Conservation (phyloP, 2,113 vertebrate species). For the Lamprotornis superbus region DNA sequence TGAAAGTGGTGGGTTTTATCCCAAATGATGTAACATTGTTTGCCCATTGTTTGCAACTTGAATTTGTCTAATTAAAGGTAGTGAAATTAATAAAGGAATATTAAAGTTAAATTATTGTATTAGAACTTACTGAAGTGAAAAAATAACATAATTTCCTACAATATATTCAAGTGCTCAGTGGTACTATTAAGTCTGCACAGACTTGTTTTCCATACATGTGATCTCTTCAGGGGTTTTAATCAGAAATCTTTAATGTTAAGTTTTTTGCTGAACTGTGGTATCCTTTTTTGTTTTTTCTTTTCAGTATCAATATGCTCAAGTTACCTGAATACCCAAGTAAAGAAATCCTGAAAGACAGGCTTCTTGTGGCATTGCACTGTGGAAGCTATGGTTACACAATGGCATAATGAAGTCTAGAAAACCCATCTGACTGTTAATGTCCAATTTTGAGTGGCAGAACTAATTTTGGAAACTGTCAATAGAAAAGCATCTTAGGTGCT, state of each 20-base stretch:
- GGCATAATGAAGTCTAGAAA: conserved; percentile 77
- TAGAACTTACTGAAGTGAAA: conserved; percentile 17
- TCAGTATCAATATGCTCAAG: conserved; percentile 99
- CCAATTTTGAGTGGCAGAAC: conserved; percentile 57
- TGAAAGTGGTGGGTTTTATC: not conserved
- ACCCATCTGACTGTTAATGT: conserved; percentile 37
- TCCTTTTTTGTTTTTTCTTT: not conserved
- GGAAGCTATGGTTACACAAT: conserved; percentile 99
- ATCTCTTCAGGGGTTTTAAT: conserved; percentile 24
- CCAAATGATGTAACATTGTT: not conserved
- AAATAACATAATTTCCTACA: not conserved
- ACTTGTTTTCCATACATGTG: not conserved
- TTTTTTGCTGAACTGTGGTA: conserved; percentile 26
- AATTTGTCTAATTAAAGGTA: conserved; percentile 5
- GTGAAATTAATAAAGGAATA: not conserved
- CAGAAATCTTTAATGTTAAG: not conserved
- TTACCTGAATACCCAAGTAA: conserved; percentile 96
- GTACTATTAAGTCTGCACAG: not conserved
- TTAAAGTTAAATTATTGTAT: not conserved
- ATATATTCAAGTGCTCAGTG: not conserved
- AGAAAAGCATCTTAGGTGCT: conserved; percentile 27
- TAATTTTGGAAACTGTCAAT: conserved; percentile 58
- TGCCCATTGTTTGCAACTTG: not conserved
- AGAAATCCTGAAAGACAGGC: conserved; percentile 91
- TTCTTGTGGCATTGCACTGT: conserved; percentile 95